Percentiles rank a stretch among this genome's conserved stretches.
Evolutionary conservation across 2,113 vertebrate species (phyloP).

Genomic region (Ceyx margarethae): DNA sequence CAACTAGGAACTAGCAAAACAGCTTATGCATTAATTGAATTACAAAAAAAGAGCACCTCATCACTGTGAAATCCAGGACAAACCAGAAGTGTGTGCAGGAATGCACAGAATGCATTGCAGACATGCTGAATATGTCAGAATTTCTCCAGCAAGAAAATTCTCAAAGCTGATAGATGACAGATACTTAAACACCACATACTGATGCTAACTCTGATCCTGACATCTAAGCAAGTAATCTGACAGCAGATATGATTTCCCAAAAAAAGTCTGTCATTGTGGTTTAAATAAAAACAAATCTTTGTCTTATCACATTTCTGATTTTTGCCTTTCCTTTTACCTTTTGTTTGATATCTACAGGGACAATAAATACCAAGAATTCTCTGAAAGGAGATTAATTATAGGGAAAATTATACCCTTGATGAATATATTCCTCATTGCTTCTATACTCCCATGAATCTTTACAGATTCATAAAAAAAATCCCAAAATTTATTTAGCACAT

Average conservation of each 20-base stretch:
- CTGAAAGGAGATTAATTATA: background rate
- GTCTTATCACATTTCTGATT: background rate
- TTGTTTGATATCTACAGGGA: background rate
- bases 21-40: background rate
- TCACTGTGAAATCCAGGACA: background rate
- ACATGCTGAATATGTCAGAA: background rate
- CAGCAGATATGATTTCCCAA: background rate
- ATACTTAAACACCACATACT: background rate
- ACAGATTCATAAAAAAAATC: background rate
- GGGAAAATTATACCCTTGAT: background rate
- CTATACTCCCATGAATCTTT: background rate
- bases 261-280: background rate
- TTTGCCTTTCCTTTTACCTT: background rate
- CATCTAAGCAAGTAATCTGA: background rate
- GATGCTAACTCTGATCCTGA: background rate
- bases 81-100: background rate
- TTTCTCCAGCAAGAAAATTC: background rate
- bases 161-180: background rate
- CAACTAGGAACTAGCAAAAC: background rate
- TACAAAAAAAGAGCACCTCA: background rate
- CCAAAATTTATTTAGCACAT: background rate
- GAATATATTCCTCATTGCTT: background rate
- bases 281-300: background rate
- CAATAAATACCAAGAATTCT: background rate
- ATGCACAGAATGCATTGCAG: background rate